Evolutionary conservation across 2,113 vertebrate genomes (phyloP).

Genomic region (Paracanthobrama guichenoti): DNA sequence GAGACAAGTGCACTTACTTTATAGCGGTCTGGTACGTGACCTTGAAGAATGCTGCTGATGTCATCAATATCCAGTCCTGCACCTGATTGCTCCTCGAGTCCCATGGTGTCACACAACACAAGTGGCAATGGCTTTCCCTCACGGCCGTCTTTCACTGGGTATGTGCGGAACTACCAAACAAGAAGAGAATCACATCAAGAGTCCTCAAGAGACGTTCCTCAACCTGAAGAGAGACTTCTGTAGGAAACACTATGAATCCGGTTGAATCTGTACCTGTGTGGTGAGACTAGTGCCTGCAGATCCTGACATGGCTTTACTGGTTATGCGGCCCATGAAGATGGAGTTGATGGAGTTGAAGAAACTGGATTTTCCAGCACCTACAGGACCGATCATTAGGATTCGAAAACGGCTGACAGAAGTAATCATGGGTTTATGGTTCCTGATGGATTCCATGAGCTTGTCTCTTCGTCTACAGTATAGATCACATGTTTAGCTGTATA

Average conservation of each 20-base stretch:
- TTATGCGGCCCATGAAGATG: conserved; percentile 70
- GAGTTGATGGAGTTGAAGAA: conserved; percentile 82
- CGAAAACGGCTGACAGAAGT: conserved; percentile 57
- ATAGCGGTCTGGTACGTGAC: conserved; percentile 70
- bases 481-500: neutral
- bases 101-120: conserved; percentile 75
- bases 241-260: neutral
- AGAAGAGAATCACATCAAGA: neutral
- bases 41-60: conserved; percentile 65
- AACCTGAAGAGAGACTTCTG: neutral
- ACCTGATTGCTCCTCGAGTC: conserved; percentile 65
- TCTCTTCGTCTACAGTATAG: conserved; percentile 56
- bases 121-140: conserved; percentile 57
- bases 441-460: conserved; percentile 67
- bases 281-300: conserved; percentile 69
- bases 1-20: conserved; percentile 58
- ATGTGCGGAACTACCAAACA: conserved; percentile 66
- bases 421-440: conserved; percentile 63
- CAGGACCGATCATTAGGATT: conserved; percentile 76
- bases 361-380: conserved; percentile 75
- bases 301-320: conserved; percentile 68
- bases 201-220: neutral
- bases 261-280: conserved; percentile 59
- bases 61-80: conserved; percentile 68
- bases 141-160: conserved; percentile 60